Percentiles rank a stretch among this genome's conserved stretches.
phyloP scores from a whole-genome alignment of 1,140 invertebrate species.

The Drosophila kohkoa region DNA sequence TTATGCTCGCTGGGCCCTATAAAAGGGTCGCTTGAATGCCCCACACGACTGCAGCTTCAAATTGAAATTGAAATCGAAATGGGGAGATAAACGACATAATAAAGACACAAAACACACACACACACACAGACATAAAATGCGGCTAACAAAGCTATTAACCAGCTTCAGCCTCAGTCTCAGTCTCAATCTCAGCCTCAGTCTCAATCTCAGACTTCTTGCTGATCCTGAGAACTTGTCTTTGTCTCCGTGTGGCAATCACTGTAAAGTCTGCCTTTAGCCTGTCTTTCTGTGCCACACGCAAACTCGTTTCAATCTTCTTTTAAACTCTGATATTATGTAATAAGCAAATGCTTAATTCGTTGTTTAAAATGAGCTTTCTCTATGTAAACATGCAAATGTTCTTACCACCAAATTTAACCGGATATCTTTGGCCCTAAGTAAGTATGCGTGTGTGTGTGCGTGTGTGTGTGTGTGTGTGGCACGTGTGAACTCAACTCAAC shows the following conservation, averaged over 20 bases:
- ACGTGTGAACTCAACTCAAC: constrained; percentile 1
- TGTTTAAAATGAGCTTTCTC: neutral
- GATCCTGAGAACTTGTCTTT: constrained; percentile 31
- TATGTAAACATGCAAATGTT: constrained; percentile 3
- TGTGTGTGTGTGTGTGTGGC: neutral
- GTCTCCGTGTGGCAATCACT: constrained; percentile 14
- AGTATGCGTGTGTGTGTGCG: too few relatives aligned
- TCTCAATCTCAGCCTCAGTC: constrained; percentile 20
- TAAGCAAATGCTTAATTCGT: neutral
- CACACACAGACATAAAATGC: constrained; percentile 46
- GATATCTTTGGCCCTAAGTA: constrained; percentile 3
- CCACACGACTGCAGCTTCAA: constrained; percentile 36
- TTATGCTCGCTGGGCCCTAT: constrained; percentile 39
- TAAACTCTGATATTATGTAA: constrained; percentile 2
- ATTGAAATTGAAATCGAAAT: constrained; percentile 38
- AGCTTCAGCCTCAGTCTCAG: constrained; percentile 36
- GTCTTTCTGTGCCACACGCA: constrained; percentile 34
- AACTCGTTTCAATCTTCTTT: constrained; percentile 13
- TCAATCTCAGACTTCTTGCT: neutral
- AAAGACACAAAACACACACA: constrained; percentile 41
- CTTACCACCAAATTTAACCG: constrained; percentile 4
- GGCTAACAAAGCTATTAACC: constrained; percentile 70
- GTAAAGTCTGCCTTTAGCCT: constrained; percentile 6
- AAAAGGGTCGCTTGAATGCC: constrained; percentile 36
- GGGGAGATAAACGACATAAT: constrained; percentile 41